These are phyloP conservation scores for Sprattus sprattus DNA, from an alignment of 2,113 vertebrate species.

Conservation along the genomic window DNA sequence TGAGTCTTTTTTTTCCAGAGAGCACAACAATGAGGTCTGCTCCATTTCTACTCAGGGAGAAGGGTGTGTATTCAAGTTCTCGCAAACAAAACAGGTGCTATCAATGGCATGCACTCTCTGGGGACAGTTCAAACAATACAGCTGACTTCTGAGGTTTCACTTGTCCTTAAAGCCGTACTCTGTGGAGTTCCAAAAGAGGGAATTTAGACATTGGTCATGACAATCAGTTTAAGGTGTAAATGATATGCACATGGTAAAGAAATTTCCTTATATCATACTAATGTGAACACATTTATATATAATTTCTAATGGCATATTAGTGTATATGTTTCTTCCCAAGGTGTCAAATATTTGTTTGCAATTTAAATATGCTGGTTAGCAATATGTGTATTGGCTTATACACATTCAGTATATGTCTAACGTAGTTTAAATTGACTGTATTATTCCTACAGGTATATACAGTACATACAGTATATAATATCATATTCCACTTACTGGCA, in stretches of 20 bases:
- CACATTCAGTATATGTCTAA: not conserved
- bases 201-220: not conserved
- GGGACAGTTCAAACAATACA: constrained; percentile 8
- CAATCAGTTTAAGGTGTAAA: not conserved
- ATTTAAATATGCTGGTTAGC: not conserved
- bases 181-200: not conserved
- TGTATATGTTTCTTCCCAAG: not conserved
- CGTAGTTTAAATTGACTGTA: not conserved
- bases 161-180: not conserved
- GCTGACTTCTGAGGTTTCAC: constrained; percentile 25
- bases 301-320: not conserved
- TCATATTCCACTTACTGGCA: constrained; percentile 22
- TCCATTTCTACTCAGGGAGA: not conserved
- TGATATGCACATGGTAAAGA: not conserved
- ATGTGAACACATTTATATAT: no score
- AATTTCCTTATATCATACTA: not conserved
- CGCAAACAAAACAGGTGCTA: constrained; percentile 9
- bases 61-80: not conserved
- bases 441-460: not conserved
- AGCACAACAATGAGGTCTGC: not conserved
- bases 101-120: not conserved
- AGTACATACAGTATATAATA: not conserved
- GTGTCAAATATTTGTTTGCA: not conserved
- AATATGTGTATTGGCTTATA: not conserved
- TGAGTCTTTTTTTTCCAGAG: not conserved